Evolutionary conservation across 2,113 vertebrate genomes (phyloP).

Genomic region (Prionailurus viverrinus): DNA sequence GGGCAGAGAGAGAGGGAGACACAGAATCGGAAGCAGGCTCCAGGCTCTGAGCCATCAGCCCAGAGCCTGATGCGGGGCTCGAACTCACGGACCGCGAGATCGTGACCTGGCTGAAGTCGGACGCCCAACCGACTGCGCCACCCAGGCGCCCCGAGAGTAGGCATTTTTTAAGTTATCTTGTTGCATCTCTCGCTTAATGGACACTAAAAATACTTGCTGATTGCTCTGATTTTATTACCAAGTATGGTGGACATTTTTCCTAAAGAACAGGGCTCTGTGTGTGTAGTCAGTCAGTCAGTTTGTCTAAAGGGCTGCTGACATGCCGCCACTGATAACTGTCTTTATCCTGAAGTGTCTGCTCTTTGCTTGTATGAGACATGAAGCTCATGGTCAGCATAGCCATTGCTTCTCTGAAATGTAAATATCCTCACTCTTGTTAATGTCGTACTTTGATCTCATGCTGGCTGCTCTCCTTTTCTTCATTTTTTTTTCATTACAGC

Average conservation of each 20-base stretch:
- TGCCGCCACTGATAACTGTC: not conserved
- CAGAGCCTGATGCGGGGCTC: no score
- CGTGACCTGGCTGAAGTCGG: no score
- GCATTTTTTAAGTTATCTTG: not conserved
- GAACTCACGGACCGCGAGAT: no score
- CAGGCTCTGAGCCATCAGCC: no score
- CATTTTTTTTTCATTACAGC: conserved; percentile 79
- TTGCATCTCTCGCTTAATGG: not conserved
- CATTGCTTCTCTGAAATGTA: conserved; percentile 76
- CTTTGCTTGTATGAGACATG: not conserved
- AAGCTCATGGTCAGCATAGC: not conserved
- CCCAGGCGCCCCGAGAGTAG: no score
- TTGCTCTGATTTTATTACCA: not conserved
- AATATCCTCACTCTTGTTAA: conserved; percentile 87
- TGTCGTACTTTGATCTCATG: conserved; percentile 68
- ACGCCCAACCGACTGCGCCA: no score
- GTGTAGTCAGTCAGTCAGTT: not conserved
- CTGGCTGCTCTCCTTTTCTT: conserved; percentile 79
- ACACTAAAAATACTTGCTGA: not conserved
- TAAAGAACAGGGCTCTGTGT: not conserved
- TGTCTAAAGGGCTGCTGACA: not conserved
- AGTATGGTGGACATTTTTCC: not conserved
- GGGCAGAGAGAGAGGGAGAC: no score
- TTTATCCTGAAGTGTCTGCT: conserved; percentile 69
- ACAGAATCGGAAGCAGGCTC: no score